phyloP scores from a whole-genome alignment of 1,140 invertebrate species.

The Ctenoplectra terminalis region DNA sequence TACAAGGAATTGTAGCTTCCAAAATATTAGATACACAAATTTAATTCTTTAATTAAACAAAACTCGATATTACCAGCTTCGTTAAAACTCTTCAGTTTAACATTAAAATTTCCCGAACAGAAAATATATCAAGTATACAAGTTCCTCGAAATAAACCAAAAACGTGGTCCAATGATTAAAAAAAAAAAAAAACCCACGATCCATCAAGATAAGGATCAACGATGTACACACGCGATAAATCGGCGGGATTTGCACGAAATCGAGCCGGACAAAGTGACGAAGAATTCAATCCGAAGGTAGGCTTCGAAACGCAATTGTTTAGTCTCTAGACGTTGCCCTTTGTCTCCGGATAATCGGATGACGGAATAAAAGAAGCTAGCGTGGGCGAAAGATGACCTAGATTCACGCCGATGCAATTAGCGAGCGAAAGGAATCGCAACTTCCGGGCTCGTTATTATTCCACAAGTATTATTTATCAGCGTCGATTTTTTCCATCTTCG shows the following conservation, averaged over 20 bases:
- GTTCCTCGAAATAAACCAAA: no score
- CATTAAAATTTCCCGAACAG: no score
- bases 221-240: background rate
- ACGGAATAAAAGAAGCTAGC: background rate
- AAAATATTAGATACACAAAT: no score
- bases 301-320: constrained; percentile 22
- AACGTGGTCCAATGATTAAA: no score
- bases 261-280: background rate
- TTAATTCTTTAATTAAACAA: no score
- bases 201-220: no score
- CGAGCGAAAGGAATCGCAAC: constrained; percentile 6
- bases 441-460: constrained; percentile 14
- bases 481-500: background rate
- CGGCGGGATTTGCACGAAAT: background rate
- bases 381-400: constrained; percentile 30
- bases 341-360: constrained; percentile 19
- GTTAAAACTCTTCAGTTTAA: no score
- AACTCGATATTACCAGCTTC: no score
- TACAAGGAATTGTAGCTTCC: no score
- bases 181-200: no score
- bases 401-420: constrained; percentile 19
- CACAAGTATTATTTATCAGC: constrained; percentile 24
- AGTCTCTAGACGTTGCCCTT: background rate
- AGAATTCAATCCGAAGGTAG: background rate
- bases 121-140: no score